phyloP scores from a whole-genome alignment of 2,113 vertebrate genomes.

The Nerophis lumbriciformis region DNA sequence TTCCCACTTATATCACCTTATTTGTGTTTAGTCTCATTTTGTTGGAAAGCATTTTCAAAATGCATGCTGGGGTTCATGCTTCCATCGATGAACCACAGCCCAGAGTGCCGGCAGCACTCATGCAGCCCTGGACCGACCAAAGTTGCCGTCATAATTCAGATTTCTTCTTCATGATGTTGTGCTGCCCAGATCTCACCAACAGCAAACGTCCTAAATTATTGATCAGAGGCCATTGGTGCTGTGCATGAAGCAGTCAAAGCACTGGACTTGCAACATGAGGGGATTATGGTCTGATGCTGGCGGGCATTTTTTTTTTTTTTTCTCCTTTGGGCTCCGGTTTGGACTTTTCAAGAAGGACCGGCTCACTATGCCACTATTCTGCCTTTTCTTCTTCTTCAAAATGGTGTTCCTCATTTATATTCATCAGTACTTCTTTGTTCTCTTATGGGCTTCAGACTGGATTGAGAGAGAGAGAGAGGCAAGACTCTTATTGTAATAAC shows the following conservation, averaged over 20 bases:
- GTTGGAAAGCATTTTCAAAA: too few species aligned
- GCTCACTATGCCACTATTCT: constrained; percentile 1
- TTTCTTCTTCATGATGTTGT: background rate
- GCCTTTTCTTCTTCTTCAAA: constrained; percentile 18
- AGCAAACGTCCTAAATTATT: background rate
- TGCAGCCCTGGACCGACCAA: too few species aligned
- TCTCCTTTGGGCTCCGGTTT: constrained; percentile 11
- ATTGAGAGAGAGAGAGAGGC: constrained; percentile 20
- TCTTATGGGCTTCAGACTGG: constrained; percentile 30
- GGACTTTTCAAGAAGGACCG: background rate
- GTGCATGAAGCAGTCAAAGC: background rate
- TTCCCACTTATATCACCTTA: too few species aligned
- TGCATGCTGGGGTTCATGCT: too few species aligned
- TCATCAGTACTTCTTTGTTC: constrained; percentile 18
- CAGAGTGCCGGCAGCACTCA: too few species aligned
- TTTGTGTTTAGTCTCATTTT: too few species aligned
- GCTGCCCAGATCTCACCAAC: background rate
- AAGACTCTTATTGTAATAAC: background rate
- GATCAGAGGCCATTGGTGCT: background rate
- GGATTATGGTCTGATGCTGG: constrained; percentile 23
- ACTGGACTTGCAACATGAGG: background rate
- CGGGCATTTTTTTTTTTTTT: constrained; percentile 18
- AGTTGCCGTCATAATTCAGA: background rate
- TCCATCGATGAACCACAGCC: too few species aligned
- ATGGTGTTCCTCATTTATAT: constrained; percentile 49